Conservation (phyloP, 1,140 invertebrate genomes). For the Lepidurus arcticus region DNA sequence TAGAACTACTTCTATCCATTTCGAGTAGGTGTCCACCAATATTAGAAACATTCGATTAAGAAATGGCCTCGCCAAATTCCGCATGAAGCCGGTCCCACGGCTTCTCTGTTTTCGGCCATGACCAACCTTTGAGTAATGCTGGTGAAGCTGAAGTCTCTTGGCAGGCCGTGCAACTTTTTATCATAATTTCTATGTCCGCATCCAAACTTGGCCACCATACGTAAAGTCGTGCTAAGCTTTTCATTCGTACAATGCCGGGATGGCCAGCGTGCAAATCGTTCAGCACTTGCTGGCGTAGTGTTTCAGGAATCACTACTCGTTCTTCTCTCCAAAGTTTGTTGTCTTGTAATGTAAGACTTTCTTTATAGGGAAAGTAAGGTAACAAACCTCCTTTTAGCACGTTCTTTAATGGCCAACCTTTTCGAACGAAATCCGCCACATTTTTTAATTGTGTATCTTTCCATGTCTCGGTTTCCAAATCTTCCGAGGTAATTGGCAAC, state of each 20-base stretch:
- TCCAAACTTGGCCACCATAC: conserved; percentile 52
- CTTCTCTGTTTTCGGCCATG: conserved; percentile 42
- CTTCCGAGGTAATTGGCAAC: too few species aligned
- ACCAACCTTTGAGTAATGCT: conserved; percentile 37
- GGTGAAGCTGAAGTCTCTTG: conserved; percentile 38
- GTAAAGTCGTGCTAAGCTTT: conserved; percentile 48
- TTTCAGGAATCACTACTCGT: conserved; percentile 26
- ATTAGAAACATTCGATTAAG: conserved; percentile 44
- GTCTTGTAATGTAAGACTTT: conserved; percentile 16
- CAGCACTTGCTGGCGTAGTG: conserved; percentile 40
- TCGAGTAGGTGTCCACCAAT: conserved; percentile 45
- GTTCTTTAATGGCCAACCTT: conserved; percentile 26
- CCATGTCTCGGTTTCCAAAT: too few species aligned
- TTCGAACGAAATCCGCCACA: too few species aligned
- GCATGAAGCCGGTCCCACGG: conserved; percentile 49
- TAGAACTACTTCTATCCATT: conserved; percentile 44
- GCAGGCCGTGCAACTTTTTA: conserved; percentile 38
- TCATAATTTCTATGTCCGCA: conserved; percentile 44
- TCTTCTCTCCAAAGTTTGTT: conserved; percentile 23
- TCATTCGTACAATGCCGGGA: conserved; percentile 51
- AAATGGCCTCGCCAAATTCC: conserved; percentile 49
- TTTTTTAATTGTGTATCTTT: too few species aligned
- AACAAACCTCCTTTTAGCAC: not conserved
- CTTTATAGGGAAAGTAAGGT: not conserved
- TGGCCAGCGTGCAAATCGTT: conserved; percentile 48